phyloP scores from a whole-genome alignment of 2,888 invertebrate species.

The Sphaerophoria taeniata region DNA sequence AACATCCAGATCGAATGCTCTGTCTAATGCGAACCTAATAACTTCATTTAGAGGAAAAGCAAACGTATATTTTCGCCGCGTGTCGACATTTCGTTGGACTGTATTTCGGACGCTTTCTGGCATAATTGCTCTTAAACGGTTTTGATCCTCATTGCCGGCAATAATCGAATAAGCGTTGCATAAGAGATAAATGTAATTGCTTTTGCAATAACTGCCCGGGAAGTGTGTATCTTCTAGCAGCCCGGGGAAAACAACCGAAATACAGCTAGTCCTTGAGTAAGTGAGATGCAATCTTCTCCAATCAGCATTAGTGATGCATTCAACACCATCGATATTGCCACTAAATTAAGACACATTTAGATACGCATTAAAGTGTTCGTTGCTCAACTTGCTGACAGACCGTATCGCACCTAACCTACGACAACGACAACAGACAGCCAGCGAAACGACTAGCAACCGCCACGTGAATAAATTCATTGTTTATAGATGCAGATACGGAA shows the following conservation, averaged over 20 bases:
- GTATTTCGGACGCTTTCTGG: background rate
- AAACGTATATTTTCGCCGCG: background rate
- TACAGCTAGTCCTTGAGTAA: background rate
- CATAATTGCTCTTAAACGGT: constrained; percentile 34
- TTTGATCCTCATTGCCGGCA: constrained; percentile 50
- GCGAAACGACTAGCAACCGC: background rate
- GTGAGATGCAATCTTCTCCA: constrained; percentile 13
- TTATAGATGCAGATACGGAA: constrained; percentile 35
- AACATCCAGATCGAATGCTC: constrained; percentile 55
- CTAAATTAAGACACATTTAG: constrained; percentile 73
- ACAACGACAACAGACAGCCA: background rate
- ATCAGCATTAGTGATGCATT: constrained; percentile 41
- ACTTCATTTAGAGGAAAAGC: constrained; percentile 49
- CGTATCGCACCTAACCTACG: constrained; percentile 62
- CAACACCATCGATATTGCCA: constrained; percentile 53
- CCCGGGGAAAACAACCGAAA: constrained; percentile 27
- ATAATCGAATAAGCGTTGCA: constrained; percentile 23
- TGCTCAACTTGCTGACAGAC: constrained; percentile 58
- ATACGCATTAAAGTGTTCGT: constrained; percentile 62
- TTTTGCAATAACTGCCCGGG: constrained; percentile 1
- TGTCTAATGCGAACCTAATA: constrained; percentile 57
- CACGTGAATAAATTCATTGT: constrained; percentile 25
- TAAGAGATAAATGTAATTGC: constrained; percentile 13
- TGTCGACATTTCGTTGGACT: background rate
- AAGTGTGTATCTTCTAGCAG: constrained; percentile 1